Evolutionary conservation across 2,888 invertebrate species (phyloP), one percentile per base, ranked within the genome.

Genomic region (Halictus ligatus): DNA sequence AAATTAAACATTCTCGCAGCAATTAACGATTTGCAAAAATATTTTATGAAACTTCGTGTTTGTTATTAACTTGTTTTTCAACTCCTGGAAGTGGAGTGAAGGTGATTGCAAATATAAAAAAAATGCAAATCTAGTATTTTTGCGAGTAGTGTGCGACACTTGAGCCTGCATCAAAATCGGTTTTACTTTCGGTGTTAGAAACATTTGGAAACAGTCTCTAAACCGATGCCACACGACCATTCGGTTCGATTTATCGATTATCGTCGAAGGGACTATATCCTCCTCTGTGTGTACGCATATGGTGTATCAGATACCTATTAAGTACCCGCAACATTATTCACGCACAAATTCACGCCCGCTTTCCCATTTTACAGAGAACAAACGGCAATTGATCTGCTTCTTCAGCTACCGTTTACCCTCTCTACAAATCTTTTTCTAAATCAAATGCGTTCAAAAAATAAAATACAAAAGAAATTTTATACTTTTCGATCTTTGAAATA

Each of bases 261-360:
- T 67, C 67, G 35, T 8, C 29, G 67, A 67, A 35, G 67, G 35
- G 67, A 29, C 35, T 35, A 67, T 67, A 67, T 35, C 67, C 29
- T 67, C 67, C 67, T 15, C 67, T 8, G 67, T 35, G 35, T 21
- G 67, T 67, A 67, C 67, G 35, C 67, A 67, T 35, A 35, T 67
- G 67, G 67, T 67, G 67, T 67, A 67, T 67, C 67, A 67, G 67
- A 67, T 67, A 67, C 29, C 67, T 35, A 29, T 67, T 67, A 67
- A 67, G 67, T 67, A 35, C 67, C 67, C 67, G 29, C 67, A 35
- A 29, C 67, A 67, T 67, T 67, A 67, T 67, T 67, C 67, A 67
- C 67, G 35, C 67, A 67, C 35, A 67, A 35, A 67, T 35, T 67
- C 67, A 35, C 29, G 29, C 67, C 35, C 0, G 67, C 35, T 67